Percentiles rank a stretch among this genome's conserved stretches.
phyloP scores from a whole-genome alignment of 2,888 invertebrate genomes.

The Augiades crinisus region DNA sequence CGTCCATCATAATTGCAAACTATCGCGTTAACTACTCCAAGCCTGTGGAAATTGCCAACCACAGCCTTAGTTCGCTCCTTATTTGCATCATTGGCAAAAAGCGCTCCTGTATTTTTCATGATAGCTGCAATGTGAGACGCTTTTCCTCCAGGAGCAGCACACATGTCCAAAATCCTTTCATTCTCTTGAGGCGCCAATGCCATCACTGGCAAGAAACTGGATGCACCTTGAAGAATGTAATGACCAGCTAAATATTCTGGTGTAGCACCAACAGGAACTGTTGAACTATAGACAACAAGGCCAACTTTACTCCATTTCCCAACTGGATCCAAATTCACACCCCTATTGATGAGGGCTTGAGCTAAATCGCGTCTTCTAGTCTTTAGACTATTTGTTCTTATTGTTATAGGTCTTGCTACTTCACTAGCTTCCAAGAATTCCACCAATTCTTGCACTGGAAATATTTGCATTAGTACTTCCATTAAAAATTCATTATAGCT shows the following conservation, averaged over 20 bases:
- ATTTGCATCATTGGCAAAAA: slow-evolving; percentile 98
- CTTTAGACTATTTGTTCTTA: slow-evolving; percentile 97
- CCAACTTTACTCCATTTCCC: slow-evolving; percentile 99
- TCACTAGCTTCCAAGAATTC: slow-evolving; percentile 99
- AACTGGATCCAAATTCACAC: slow-evolving; percentile 98
- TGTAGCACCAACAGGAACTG: slow-evolving; percentile 98
- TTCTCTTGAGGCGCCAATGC: slow-evolving; percentile 98
- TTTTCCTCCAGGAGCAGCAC: slow-evolving; percentile 99
- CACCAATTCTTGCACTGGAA: slow-evolving; percentile 91
- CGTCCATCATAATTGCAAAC: slow-evolving; percentile 95
- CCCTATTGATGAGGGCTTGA: slow-evolving; percentile 96
- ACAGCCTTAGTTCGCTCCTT: slow-evolving; percentile 94
- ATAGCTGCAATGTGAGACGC: slow-evolving; percentile 98
- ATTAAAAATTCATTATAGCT: slow-evolving; percentile 98
- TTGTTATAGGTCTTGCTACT: slow-evolving; percentile 95
- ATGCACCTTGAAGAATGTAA: slow-evolving; percentile 98
- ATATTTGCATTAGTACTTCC: slow-evolving; percentile 94
- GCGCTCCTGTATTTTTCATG: slow-evolving; percentile 98
- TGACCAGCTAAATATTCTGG: slow-evolving; percentile 99
- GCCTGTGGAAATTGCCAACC: slow-evolving; percentile 97
- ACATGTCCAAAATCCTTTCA: slow-evolving; percentile 97
- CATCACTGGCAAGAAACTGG: slow-evolving; percentile 98
- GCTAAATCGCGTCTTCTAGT: slow-evolving; percentile 95
- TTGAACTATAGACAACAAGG: slow-evolving; percentile 96
- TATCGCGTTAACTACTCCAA: slow-evolving; percentile 97